These are phyloP conservation scores for Drosophila yooni DNA, from an alignment of 2,888 invertebrate genomes.

Conservation along the genomic window DNA sequence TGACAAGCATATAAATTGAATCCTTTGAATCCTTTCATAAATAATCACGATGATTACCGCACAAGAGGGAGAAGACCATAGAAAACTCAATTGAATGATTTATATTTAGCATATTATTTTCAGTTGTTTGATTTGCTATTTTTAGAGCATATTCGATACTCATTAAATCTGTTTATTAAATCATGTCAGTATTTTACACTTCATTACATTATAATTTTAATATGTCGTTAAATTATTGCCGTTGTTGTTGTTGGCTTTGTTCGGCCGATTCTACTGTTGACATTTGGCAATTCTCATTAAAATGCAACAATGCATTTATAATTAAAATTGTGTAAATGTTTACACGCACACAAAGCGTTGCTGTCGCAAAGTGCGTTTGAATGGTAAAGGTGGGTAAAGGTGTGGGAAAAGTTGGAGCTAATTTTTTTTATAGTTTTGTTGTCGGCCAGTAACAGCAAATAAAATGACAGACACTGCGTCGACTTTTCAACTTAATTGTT, in stretches of 20 bases:
- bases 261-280: slow-evolving; percentile 49
- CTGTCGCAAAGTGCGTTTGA: neutral
- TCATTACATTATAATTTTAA: slow-evolving; percentile 47
- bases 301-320: slow-evolving; percentile 60
- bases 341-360: slow-evolving; percentile 25
- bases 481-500: slow-evolving; percentile 64
- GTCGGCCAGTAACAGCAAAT: slow-evolving; percentile 47
- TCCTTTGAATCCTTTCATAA: neutral
- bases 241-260: slow-evolving; percentile 19
- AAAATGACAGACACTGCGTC: slow-evolving; percentile 39
- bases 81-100: neutral
- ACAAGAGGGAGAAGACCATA: neutral
- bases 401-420: neutral
- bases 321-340: slow-evolving; percentile 70
- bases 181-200: slow-evolving; percentile 39
- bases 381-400: neutral
- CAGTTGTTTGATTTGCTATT: neutral
- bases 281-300: slow-evolving; percentile 64
- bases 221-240: slow-evolving; percentile 22
- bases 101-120: neutral
- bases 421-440: slow-evolving; percentile 12
- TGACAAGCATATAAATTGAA: neutral
- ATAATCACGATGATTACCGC: neutral
- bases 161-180: slow-evolving; percentile 23
- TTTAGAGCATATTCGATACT: neutral